A percentile compares a stretch with the other conserved stretches of the same genome.
These are phyloP conservation scores for Donacobius atricapilla DNA, from an alignment of 2,113 vertebrate genomes.

Conservation along the genomic window DNA sequence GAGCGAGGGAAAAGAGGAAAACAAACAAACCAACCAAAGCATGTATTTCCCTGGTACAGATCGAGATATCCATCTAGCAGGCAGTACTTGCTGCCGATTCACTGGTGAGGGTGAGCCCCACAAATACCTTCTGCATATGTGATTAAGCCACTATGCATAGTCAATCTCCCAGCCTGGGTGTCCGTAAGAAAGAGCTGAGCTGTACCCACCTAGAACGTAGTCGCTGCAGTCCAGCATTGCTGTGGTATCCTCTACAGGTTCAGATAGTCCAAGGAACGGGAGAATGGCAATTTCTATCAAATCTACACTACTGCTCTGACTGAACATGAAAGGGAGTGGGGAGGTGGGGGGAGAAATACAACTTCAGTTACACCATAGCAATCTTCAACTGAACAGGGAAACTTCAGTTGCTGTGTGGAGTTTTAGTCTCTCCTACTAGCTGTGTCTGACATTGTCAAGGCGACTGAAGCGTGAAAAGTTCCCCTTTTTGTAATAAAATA, in stretches of 20 bases:
- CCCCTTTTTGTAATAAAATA: constrained; percentile 94
- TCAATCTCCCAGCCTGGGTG: constrained; percentile 68
- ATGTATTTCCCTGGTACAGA: not conserved
- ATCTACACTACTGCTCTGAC: constrained; percentile 69
- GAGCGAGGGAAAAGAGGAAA: not conserved
- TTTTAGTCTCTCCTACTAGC: constrained; percentile 81
- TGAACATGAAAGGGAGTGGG: constrained; percentile 52
- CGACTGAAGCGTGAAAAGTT: constrained; percentile 95
- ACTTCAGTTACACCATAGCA: constrained; percentile 78
- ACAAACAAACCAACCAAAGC: not conserved
- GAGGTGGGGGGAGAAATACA: constrained; percentile 69
- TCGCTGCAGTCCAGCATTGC: constrained; percentile 84
- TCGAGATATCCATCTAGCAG: not conserved
- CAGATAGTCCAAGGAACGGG: constrained; percentile 68
- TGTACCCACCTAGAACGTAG: constrained; percentile 82
- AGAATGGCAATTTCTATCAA: constrained; percentile 69
- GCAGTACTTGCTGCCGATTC: constrained; percentile 47
- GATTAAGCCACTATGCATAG: constrained; percentile 73
- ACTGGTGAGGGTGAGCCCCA: constrained; percentile 32
- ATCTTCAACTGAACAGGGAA: constrained; percentile 78
- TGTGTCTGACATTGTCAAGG: constrained; percentile 90
- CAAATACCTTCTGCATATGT: constrained; percentile 67
- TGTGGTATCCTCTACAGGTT: constrained; percentile 71
- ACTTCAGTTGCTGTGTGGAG: constrained; percentile 81
- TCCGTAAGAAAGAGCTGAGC: constrained; percentile 69